These are phyloP conservation scores for Metallyticus violacea DNA, from an alignment of 2,888 invertebrate species.

Conservation along the genomic window DNA sequence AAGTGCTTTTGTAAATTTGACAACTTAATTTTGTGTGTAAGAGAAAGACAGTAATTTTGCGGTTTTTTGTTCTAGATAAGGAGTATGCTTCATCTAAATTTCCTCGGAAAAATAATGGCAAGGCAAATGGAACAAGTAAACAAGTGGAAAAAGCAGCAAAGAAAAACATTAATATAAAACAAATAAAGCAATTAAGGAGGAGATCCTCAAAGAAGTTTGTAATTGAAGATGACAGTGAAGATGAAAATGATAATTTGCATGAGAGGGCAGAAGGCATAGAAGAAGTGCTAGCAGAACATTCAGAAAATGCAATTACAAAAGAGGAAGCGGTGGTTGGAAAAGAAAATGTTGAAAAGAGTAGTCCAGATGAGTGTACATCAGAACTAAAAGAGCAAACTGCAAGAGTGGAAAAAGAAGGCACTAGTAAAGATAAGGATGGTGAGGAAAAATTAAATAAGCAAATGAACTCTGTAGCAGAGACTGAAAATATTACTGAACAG, in stretches of 20 bases:
- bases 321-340: not conserved
- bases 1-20: too few relatives aligned
- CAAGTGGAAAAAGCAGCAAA: not conserved
- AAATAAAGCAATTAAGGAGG: not conserved
- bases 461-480: not conserved
- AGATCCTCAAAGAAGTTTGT: not conserved
- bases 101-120: not conserved
- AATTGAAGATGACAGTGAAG: conserved; percentile 33
- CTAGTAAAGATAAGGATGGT: conserved; percentile 37
- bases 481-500: not conserved
- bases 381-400: not conserved
- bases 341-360: not conserved
- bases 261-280: not conserved
- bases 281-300: not conserved
- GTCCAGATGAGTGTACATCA: not conserved
- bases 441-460: conserved; percentile 35
- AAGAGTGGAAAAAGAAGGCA: conserved; percentile 27
- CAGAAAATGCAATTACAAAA: not conserved
- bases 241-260: not conserved
- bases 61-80: not conserved
- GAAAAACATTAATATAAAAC: not conserved
- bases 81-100: not conserved
- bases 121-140: not conserved
- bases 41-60: too few relatives aligned
- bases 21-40: too few relatives aligned